Conservation (phyloP, 1,140 invertebrate genomes). For the Camponotus pennsylvanicus region DNA sequence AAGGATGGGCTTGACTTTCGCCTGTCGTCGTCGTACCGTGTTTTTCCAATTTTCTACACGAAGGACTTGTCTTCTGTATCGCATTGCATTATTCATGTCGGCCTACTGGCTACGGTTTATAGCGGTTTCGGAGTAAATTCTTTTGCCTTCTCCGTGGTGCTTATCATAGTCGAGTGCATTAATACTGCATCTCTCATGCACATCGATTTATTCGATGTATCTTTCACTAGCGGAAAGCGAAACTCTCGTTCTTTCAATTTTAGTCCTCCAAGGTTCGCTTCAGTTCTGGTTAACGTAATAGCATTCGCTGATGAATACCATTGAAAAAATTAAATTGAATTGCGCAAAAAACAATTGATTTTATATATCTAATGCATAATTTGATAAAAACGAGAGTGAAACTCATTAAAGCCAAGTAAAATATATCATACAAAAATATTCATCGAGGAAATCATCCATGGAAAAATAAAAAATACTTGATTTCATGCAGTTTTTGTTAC, state of each 20-base stretch:
- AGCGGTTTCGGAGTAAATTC: conserved; percentile 51
- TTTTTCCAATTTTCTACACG: conserved; percentile 58
- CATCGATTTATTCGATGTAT: conserved; percentile 27
- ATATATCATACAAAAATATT: conserved; percentile 26
- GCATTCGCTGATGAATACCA: conserved; percentile 3
- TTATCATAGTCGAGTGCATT: conserved; percentile 47
- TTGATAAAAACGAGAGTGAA: conserved; percentile 2
- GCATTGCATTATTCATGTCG: conserved; percentile 60
- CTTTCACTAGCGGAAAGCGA: neutral
- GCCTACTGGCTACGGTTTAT: conserved; percentile 51
- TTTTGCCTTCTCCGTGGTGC: conserved; percentile 11
- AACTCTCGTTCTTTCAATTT: conserved; percentile 3
- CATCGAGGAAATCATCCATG: conserved; percentile 25
- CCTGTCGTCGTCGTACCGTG: conserved; percentile 28
- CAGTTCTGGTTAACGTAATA: neutral
- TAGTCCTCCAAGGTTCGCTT: neutral
- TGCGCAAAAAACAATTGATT: conserved; percentile 22
- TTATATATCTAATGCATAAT: neutral
- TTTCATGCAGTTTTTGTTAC: conserved; percentile 26
- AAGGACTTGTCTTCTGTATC: conserved; percentile 38
- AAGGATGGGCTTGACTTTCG: conserved; percentile 39
- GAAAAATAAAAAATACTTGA: conserved; percentile 44
- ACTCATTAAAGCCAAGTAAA: conserved; percentile 14
- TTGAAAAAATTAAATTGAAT: conserved; percentile 23
- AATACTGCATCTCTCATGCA: conserved; percentile 37